Conservation (phyloP, 2,113 vertebrate species). For the Eurypyga helias region DNA sequence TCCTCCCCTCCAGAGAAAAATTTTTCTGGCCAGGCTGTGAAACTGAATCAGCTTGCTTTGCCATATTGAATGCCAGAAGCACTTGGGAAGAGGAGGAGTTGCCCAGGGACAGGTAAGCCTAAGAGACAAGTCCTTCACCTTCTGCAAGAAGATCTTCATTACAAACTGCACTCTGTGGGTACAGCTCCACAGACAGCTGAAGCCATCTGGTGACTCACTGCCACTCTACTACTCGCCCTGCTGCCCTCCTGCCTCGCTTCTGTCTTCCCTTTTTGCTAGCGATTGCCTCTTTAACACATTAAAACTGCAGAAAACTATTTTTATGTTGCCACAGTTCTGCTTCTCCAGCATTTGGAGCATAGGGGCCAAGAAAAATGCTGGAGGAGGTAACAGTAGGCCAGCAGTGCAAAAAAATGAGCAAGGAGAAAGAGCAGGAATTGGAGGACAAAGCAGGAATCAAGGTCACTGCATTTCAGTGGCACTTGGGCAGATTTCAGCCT, state of each 20-base stretch:
- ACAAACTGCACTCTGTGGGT: neutral
- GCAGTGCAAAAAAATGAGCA: neutral
- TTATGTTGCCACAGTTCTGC: neutral
- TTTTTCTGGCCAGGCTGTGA: neutral
- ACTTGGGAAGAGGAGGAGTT: neutral
- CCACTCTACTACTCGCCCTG: neutral
- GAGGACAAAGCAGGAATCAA: neutral
- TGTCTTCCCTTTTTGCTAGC: neutral
- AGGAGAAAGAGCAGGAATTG: neutral
- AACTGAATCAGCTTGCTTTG: neutral
- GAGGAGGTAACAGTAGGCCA: neutral
- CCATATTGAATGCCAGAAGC: neutral
- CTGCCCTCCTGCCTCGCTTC: neutral
- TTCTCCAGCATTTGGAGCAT: neutral
- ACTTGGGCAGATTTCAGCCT: neutral
- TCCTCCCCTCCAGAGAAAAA: neutral
- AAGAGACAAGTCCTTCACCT: neutral
- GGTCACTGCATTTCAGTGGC: neutral
- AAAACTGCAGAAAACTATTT: neutral
- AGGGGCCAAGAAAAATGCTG: neutral
- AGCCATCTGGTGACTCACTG: neutral
- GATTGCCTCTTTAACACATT: neutral
- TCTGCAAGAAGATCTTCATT: neutral
- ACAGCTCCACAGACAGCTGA: neutral
- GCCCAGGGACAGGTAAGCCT: neutral